These are phyloP conservation scores for Holothuria glaberrima DNA, from an alignment of 35 echinoderm and acorn worm genomes.

Conservation along the genomic window DNA sequence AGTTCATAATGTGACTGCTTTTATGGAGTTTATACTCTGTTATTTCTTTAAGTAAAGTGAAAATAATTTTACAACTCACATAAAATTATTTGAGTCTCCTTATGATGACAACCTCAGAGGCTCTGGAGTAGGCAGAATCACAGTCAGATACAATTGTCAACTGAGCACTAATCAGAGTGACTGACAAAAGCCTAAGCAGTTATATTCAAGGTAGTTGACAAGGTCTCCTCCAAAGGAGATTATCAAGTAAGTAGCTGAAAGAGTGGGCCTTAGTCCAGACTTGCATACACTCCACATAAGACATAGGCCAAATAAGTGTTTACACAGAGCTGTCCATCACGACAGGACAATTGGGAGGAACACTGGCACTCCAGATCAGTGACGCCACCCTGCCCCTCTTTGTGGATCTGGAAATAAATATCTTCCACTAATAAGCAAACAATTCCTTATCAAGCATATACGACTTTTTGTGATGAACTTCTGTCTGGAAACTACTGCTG, in stretches of 20 bases:
- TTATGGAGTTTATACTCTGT: too few relatives aligned
- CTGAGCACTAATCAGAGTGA: too few relatives aligned
- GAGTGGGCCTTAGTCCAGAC: background rate
- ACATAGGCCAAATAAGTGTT: conserved; percentile 10
- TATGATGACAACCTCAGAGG: too few relatives aligned
- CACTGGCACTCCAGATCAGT: conserved; percentile 13
- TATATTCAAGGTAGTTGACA: too few relatives aligned
- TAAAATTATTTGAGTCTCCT: too few relatives aligned
- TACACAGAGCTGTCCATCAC: conserved; percentile 22
- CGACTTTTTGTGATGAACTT: background rate
- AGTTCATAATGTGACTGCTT: too few relatives aligned
- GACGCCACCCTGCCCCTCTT: conserved; percentile 18
- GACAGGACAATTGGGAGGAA: background rate
- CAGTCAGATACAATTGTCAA: too few relatives aligned
- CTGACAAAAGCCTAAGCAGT: too few relatives aligned
- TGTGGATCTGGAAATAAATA: conserved; percentile 3
- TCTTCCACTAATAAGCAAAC: conserved; percentile 27
- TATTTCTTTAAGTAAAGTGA: too few relatives aligned
- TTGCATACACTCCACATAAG: background rate
- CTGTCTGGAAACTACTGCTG: background rate
- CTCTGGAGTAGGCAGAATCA: too few relatives aligned
- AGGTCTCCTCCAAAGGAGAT: background rate
- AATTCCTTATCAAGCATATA: background rate
- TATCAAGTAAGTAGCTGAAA: background rate
- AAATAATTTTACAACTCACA: too few relatives aligned